Evolutionary conservation across 2,797 vertebrate species (phyloP), one percentile per base, ranked within the genome.

Genomic region (Helicolenus hilgendorfi): DNA sequence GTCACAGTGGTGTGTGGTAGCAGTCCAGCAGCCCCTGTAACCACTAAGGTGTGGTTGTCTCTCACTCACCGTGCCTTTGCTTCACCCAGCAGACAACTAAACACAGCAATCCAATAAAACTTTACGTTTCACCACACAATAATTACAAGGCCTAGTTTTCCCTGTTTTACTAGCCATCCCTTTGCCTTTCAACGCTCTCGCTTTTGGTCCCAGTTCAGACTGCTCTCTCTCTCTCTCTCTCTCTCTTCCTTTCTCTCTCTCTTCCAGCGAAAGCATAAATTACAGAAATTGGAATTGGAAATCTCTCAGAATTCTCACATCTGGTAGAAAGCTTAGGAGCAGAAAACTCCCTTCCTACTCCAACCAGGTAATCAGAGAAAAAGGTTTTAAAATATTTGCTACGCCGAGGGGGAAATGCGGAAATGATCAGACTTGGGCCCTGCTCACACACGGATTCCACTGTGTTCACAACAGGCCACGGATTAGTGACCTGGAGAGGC

Each of bases 241-340:
- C 82, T 55, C 77, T 85, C 84, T 56, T 75, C 79, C 69, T 78
- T 74, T 86, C 84, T 56, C 78, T 86, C 84, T 56, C 89, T 85
- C 72, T 86, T 87, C 83, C 87, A 95, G 83, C 62, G 82, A 65
- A 87, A 87, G 83, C 89, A 95, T 94, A 93, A 96, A 93, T 96
- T 93, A 94, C 79, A 92, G 85, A 94, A 94, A 95, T 84, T 89
- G 89, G 90, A 86, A 93, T 88, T 92, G 92, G 92, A 96, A 93
- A 93, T 89, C 71, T 92, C 77, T 92, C 81, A 82, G 91, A 93
- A 92, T 90, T 88, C 86, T 88, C 89, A 95, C 94, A 96, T 96
- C 92, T 96, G 93, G 90, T 88, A 87, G 69, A 95, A 92, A 72
- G 84, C 82, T 94, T 88, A 78, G 72, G 77, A 91, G 77, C 22